Base-by-base conservation (phyloP, 2,113 vertebrate genomes). In the Empidonax traillii region DNA sequence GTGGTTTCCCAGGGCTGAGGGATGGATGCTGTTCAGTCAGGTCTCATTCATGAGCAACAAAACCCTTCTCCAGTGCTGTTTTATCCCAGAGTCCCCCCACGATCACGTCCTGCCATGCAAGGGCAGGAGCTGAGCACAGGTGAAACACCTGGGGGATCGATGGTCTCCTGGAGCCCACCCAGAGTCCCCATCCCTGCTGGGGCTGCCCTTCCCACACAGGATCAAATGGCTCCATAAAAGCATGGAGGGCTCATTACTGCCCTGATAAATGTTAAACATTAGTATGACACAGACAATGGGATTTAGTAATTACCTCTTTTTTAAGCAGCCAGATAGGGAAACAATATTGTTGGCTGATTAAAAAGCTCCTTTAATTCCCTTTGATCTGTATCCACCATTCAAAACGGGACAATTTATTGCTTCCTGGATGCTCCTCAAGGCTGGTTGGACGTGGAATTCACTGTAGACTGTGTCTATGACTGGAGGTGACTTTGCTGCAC, bases 331-430 rank as follows among this genome's bases (percentile, higher is more conserved):
- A 74, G 67, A 77, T 71, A 89, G 88, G 81, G 74, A 92, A 92
- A 91, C 46, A 43, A 77, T 84, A 74, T 37, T 33, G 66, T 43
- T 71, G 75, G 23, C 31, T 77, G 83, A 90, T 79, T 75, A 81
- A 77, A 79, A 94, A 81, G 22, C 66, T 89, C 62, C 30, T 47
- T 83, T 85, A 51, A 84, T 75, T 82, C 73, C 33, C 94, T 97
- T 95, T 96, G 93, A 87, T 91, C 79, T 44, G 61, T 58, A 62
- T 81, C 89, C 80, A 56, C 84, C 78, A 92, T 85, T 93, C 78
- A 85, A 90, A 94, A 72, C 39, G 5, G 82, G 92, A 69, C 58
- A 63, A 88, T 94, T 96, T 87, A 95, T 97, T 75, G 43, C 91
- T 77, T 94, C 84, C 94, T 93, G 77, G 87, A 85, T 82, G 87